Evolutionary conservation across 1,140 invertebrate species (phyloP), one percentile per base, ranked within the genome.

Genomic region (Plodia interpunctella): DNA sequence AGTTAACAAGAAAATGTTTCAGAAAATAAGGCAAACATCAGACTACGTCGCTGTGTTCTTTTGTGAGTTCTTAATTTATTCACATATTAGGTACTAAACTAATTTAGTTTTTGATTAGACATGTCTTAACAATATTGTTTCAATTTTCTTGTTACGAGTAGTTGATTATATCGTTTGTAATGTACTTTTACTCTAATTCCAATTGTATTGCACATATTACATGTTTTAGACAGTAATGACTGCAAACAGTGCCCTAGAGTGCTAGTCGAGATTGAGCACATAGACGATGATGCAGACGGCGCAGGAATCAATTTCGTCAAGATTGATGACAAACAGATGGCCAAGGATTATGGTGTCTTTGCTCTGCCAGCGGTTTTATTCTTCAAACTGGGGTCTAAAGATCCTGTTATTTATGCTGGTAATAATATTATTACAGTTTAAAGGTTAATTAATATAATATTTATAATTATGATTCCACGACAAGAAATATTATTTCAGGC

Each of bases 21-120:
- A 97, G 53, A 97, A 97, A 87, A 96, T 98, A 72, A 91, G 97
- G 62, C 95, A 97, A 79, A 94, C 94, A 19, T 96, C 96, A 0
- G 96, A 98, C 78, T 98, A 98, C 78, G 92, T 98, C n/a, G 97
- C 96, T 5, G 96, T 97, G 44, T 97, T 98, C 88, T 97, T 98
- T 91, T 98, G 97, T 98, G 91, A 95, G 61, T 59, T 44, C 15
- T 56, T 19, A 5, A 38, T 51, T 18, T 55, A 49, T 57, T 51
- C 6, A 25, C 21, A 25, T 6, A 25, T 6, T 25, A 2, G 2
- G 21, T 3, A n/a, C n/a, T n/a, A n/a, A n/a, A n/a, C n/a, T n/a
- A n/a, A n/a, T n/a, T n/a, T n/a, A n/a, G n/a, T n/a, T n/a, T n/a
- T n/a, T n/a, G n/a, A n/a, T n/a, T n/a, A n/a, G n/a, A n/a, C n/a